These are phyloP conservation scores for Rhea pennata DNA, from an alignment of 2,113 vertebrate genomes.

Conservation along the genomic window DNA sequence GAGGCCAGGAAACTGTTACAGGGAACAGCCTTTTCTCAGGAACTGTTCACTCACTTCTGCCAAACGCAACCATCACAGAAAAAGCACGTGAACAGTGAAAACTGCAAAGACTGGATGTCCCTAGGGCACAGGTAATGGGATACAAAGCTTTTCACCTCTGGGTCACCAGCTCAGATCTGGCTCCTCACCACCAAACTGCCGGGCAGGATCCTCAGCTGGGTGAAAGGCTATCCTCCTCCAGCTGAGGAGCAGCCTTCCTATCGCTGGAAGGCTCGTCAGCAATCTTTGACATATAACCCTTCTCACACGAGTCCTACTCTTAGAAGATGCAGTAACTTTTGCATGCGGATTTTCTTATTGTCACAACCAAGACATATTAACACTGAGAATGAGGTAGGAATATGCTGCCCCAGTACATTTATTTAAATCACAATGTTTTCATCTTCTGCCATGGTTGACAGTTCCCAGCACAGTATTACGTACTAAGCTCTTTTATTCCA, in stretches of 20 bases:
- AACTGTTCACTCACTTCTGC: not conserved
- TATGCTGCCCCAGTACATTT: not conserved
- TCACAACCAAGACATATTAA: not conserved
- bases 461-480: not conserved
- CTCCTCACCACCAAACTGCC: not conserved
- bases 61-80: constrained; percentile 2
- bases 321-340: not conserved
- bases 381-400: not conserved
- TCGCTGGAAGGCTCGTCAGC: not conserved
- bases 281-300: not conserved
- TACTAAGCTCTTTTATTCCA: constrained; percentile 42
- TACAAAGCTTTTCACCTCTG: constrained; percentile 1
- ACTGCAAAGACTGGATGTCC: not conserved
- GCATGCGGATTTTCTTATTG: not conserved
- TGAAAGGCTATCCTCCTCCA: not conserved
- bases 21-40: not conserved
- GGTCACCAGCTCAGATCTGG: constrained; percentile 33
- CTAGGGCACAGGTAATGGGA: not conserved
- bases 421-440: constrained; percentile 37
- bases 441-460: constrained; percentile 7
- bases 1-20: not conserved
- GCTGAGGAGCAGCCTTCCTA: fast-evolving
- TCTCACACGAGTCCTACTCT: not conserved
- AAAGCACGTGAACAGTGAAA: constrained; percentile 11
- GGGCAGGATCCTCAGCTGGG: not conserved